These are phyloP conservation scores for Malurus elegans DNA, from an alignment of 2,113 vertebrate genomes.

Conservation along the genomic window DNA sequence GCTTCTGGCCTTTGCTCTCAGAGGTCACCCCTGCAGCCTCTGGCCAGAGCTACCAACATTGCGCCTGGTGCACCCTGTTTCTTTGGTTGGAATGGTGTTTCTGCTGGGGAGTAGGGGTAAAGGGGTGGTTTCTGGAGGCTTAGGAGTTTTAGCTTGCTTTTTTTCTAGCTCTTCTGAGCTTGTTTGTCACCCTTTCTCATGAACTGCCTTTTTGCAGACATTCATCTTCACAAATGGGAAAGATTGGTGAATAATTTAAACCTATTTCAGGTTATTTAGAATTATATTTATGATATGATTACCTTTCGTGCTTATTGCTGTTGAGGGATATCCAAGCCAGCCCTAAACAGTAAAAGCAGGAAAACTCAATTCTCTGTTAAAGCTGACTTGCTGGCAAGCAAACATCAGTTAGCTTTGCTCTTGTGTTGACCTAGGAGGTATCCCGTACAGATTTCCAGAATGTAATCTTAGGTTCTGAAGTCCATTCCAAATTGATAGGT, in stretches of 20 bases:
- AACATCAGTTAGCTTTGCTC: neutral
- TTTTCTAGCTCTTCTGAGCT: neutral
- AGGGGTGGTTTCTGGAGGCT: too few relatives aligned
- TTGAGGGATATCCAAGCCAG: neutral
- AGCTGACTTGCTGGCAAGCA: neutral
- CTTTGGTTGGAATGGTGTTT: neutral
- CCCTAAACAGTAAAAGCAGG: neutral
- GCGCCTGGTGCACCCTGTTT: neutral
- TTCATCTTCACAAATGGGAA: too few relatives aligned
- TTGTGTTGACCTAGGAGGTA: neutral
- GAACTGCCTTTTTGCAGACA: neutral
- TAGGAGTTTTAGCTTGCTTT: neutral
- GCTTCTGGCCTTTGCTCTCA: neutral
- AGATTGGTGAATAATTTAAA: neutral
- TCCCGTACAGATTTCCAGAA: neutral
- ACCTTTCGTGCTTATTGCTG: neutral
- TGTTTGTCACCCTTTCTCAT: neutral
- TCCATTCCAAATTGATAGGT: neutral
- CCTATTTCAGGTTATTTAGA: neutral
- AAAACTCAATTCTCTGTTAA: neutral
- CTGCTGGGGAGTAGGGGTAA: fast-evolving
- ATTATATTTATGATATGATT: neutral
- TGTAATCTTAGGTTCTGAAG: neutral
- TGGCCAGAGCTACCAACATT: too few relatives aligned
- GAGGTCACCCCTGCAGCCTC: neutral